Evolutionary conservation across 2,113 vertebrate genomes (phyloP), one percentile per base, ranked within the genome.

Genomic region (Notarius lentiginosus): DNA sequence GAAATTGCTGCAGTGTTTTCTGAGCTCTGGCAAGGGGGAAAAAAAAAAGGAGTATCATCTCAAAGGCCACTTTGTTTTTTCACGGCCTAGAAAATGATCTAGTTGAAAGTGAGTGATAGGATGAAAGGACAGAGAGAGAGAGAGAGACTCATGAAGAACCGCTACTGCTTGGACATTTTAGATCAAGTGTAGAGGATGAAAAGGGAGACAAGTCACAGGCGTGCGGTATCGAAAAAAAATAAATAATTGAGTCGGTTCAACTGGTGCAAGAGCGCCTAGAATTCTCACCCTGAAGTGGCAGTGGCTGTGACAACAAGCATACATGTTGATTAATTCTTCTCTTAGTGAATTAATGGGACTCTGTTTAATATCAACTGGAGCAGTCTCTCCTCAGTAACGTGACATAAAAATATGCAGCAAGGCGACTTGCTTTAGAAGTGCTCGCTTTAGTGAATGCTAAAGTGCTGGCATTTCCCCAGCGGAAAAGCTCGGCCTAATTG

Each of bases 51-150:
- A 65, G 79, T 65, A 87, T 79, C 86, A 89, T 87, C 90, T 92
- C 91, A 92, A 92, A 91, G 90, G 88, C 86, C 88, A 91, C 90
- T 90, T 92, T 92, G 91, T 79, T 92, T 91, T 91, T 91, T 88
- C 85, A 86, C 87, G 51, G 82, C 80, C 73, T 82, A 88, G 88
- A 88, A 90, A 91, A 89, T 89, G 87, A 91, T 92, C 79, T 87
- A 92, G 90, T 89, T 89, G 89, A 91, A 90, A 91, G 90, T 91
- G 89, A 89, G 89, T 73, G 83, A 88, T 65, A 47, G 90, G 91
- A 91, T 89, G 82, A 89, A 91, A 90, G 90, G 89, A 87, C 30
- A 51, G 84, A 77, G 76, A 85, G 87, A 86, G 41, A 55, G 77
- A 86, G 87, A 86, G 83, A 90, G 84, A 88, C 83, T 90, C 73